Evolutionary conservation across 1,140 invertebrate species (phyloP).

Genomic region (Vanessa atalanta): DNA sequence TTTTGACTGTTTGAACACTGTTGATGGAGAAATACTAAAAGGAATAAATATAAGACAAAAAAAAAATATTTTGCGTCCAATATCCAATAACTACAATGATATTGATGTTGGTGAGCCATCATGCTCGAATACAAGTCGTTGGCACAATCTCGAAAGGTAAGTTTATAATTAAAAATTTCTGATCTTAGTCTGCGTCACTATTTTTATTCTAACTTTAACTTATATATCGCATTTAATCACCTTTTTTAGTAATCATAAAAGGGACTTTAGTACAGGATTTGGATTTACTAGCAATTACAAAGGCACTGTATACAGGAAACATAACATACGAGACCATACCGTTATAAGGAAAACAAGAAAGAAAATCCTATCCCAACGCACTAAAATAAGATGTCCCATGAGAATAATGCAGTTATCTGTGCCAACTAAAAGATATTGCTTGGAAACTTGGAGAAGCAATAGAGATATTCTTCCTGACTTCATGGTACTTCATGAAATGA

Average conservation of each 20-base stretch:
- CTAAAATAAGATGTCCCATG: slow-evolving; percentile 47
- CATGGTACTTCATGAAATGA: slow-evolving; percentile 51
- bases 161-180: not conserved
- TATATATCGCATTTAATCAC: not conserved
- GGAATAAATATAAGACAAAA: slow-evolving; percentile 44
- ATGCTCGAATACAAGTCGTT: slow-evolving; percentile 13
- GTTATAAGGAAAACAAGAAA: slow-evolving; percentile 3
- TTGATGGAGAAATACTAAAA: slow-evolving; percentile 45
- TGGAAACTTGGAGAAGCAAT: slow-evolving; percentile 66
- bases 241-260: not conserved
- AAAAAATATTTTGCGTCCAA: slow-evolving; percentile 34
- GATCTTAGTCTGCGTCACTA: too few relatives aligned
- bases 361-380: not conserved
- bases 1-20: not conserved
- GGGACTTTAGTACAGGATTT: not conserved
- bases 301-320: slow-evolving; percentile 1
- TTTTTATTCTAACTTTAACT: not conserved
- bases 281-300: not conserved
- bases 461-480: slow-evolving; percentile 49
- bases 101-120: slow-evolving; percentile 25
- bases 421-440: slow-evolving; percentile 64
- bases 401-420: slow-evolving; percentile 61
- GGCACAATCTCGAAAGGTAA: slow-evolving; percentile 18
- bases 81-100: slow-evolving; percentile 11
- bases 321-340: slow-evolving; percentile 20